A percentile compares a stretch with the other conserved stretches of the same genome.
These are phyloP conservation scores for Anser brachyrhynchus DNA, from an alignment of 2,113 vertebrate genomes.

Conservation along the genomic window DNA sequence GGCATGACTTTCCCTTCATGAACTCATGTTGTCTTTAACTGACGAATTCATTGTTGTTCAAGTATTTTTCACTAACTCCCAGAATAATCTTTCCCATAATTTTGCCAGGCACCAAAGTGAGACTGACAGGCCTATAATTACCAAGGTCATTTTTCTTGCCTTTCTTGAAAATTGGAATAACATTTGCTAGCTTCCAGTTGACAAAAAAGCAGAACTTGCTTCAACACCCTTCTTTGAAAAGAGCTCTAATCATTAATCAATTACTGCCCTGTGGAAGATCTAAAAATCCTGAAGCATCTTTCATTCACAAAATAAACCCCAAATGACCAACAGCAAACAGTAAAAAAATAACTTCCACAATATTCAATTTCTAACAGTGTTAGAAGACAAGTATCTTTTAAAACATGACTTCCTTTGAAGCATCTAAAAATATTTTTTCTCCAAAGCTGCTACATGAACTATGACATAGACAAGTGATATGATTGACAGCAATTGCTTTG, in stretches of 20 bases:
- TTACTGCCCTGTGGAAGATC: background rate
- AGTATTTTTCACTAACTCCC: background rate
- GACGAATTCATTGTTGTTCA: background rate
- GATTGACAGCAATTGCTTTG: background rate
- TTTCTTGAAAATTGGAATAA: background rate
- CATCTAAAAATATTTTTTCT: background rate
- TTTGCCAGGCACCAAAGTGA: background rate
- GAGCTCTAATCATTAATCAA: background rate
- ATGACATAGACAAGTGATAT: background rate
- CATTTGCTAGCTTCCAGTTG: background rate
- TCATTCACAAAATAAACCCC: background rate
- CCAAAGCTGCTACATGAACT: background rate
- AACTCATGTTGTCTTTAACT: background rate
- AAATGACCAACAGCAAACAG: slow-evolving; percentile 7
- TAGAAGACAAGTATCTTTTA: background rate
- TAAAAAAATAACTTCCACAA: background rate
- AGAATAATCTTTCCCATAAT: background rate
- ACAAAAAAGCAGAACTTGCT: background rate
- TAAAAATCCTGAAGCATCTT: background rate
- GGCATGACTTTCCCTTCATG: background rate
- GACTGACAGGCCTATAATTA: background rate
- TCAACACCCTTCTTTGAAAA: background rate
- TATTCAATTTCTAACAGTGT: slow-evolving; percentile 15
- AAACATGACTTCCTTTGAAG: background rate
- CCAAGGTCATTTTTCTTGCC: background rate